Evolutionary conservation across 1,140 invertebrate species (phyloP).

Genomic region (Xylocopa sonorina): DNA sequence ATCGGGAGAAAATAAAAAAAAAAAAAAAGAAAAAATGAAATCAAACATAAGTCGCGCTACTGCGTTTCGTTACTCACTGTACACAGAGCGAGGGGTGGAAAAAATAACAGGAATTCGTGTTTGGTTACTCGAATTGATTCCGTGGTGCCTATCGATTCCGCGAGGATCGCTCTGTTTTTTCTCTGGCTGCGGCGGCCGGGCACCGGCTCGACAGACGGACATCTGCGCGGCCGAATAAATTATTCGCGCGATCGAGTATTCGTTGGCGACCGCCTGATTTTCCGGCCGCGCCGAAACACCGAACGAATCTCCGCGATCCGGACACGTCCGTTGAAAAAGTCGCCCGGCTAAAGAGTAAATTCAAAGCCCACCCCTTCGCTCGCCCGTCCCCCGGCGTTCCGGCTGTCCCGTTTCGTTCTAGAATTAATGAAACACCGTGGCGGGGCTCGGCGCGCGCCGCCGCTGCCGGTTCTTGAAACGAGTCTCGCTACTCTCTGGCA

Average conservation of each 20-base stretch:
- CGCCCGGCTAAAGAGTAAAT: constrained; percentile 37
- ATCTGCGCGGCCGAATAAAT: constrained; percentile 45
- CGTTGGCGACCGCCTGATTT: constrained; percentile 29
- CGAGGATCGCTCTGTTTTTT: neutral
- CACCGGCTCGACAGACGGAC: neutral
- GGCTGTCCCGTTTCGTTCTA: constrained; percentile 8
- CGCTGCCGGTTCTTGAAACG: constrained; percentile 6
- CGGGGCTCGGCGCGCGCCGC: neutral
- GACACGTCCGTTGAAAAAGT: constrained; percentile 3
- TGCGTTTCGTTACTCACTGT: too few species aligned
- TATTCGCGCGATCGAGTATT: constrained; percentile 44
- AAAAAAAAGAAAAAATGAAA: too few species aligned
- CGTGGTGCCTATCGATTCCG: constrained; percentile 2
- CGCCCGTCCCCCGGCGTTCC: too few species aligned
- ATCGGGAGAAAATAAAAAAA: neutral
- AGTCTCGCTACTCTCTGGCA: neutral
- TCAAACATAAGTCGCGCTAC: too few species aligned
- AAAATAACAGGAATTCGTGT: constrained; percentile 1
- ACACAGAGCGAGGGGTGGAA: too few species aligned
- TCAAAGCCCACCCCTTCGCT: neutral
- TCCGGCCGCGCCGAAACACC: neutral
- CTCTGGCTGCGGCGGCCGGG: neutral
- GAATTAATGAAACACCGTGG: constrained; percentile 10
- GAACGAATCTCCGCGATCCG: constrained; percentile 5
- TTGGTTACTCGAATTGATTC: constrained; percentile 32